Conservation (phyloP, 2,888 invertebrate genomes). For the Rhorus exstirpatorius region DNA sequence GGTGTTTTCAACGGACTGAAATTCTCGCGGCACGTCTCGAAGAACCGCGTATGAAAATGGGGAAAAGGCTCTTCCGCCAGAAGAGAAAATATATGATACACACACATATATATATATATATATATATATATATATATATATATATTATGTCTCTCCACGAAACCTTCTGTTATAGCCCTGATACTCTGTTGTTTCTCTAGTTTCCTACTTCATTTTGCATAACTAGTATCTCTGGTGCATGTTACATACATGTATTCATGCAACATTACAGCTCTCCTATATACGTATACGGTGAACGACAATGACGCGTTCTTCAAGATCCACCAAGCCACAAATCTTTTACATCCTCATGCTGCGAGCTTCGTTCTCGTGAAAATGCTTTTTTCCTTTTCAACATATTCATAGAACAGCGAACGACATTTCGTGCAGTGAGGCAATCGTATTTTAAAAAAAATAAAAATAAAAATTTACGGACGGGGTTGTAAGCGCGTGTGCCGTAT, state of each 20-base stretch:
- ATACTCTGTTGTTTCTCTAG: slow-evolving; percentile 43
- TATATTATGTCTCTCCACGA: no score
- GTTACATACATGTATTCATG: slow-evolving; percentile 34
- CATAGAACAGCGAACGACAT: not conserved
- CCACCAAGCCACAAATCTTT: slow-evolving; percentile 13
- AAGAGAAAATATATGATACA: slow-evolving; percentile 30
- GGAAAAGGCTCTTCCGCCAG: slow-evolving; percentile 31
- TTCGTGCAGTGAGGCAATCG: not conserved
- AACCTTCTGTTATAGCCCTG: slow-evolving; percentile 21
- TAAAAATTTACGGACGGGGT: no score
- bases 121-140: no score
- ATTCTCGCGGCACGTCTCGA: slow-evolving; percentile 56
- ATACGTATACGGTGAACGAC: slow-evolving; percentile 4
- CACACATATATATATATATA: no score
- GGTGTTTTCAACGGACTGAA: slow-evolving; percentile 60
- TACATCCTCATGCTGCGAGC: not conserved
- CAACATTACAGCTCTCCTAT: slow-evolving; percentile 19
- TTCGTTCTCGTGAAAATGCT: slow-evolving; percentile 1
- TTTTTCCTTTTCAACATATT: not conserved
- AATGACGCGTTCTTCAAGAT: slow-evolving; percentile 26
- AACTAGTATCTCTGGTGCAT: slow-evolving; percentile 32
- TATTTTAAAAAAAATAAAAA: not conserved
- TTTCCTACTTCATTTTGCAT: slow-evolving; percentile 58
- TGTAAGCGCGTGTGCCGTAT: no score
- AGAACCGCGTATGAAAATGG: slow-evolving; percentile 46